A percentile compares a stretch with the other conserved stretches of the same genome.
phyloP scores from a whole-genome alignment of 2,888 invertebrate species.

The Synergus japonicus region DNA sequence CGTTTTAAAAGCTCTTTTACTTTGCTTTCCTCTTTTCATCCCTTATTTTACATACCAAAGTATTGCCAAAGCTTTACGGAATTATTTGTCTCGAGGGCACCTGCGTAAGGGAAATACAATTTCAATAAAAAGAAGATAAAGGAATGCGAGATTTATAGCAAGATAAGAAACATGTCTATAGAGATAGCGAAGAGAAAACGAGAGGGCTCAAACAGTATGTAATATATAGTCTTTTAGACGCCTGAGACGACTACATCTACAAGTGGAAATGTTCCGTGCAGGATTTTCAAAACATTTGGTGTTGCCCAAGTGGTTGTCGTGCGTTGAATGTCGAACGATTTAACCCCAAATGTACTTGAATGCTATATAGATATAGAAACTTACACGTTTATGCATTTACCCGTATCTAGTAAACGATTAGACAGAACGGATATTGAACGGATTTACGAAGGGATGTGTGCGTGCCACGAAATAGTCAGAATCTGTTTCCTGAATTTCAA shows the following conservation, averaged over 20 bases:
- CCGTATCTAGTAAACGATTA: background rate
- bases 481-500: background rate
- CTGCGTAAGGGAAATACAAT: slow-evolving; percentile 16
- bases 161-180: slow-evolving; percentile 22
- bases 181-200: slow-evolving; percentile 26
- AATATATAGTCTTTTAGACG: slow-evolving; percentile 25
- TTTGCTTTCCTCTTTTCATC: background rate
- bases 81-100: slow-evolving; percentile 16
- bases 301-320: slow-evolving; percentile 11
- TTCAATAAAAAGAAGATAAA: slow-evolving; percentile 41
- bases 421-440: slow-evolving; percentile 5
- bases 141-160: slow-evolving; percentile 33
- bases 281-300: background rate
- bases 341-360: background rate
- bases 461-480: slow-evolving; percentile 7
- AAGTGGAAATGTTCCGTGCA: slow-evolving; percentile 11
- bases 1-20: background rate
- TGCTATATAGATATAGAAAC: background rate
- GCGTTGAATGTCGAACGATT: background rate
- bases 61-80: slow-evolving; percentile 2
- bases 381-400: background rate
- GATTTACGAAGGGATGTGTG: slow-evolving; percentile 1
- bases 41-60: background rate
- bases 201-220: slow-evolving; percentile 12
- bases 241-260: slow-evolving; percentile 22